These are phyloP conservation scores for Bungarus multicinctus DNA, from an alignment of 2,113 vertebrate species.

Conservation along the genomic window DNA sequence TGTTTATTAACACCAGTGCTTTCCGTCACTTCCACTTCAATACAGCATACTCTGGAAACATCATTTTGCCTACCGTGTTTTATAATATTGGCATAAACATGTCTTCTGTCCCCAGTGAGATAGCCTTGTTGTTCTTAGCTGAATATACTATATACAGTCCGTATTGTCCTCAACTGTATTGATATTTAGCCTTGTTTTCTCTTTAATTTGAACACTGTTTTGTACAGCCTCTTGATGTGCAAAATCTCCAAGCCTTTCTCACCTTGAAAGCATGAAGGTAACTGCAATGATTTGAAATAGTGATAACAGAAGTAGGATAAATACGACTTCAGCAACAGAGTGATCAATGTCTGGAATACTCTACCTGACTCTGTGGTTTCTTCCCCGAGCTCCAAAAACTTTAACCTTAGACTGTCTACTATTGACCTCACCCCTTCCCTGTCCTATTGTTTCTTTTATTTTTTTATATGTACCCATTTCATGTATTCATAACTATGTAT, in stretches of 20 bases:
- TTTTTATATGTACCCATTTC: no score
- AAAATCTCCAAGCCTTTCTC: not conserved
- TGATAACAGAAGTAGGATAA: not conserved
- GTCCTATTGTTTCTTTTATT: no score
- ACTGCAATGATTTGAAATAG: not conserved
- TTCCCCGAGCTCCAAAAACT: no score
- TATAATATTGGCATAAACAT: not conserved
- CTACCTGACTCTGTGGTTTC: no score
- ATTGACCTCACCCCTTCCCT: no score
- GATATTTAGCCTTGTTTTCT: not conserved
- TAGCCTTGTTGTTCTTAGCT: not conserved
- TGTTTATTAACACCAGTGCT: not conserved
- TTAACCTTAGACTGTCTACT: no score
- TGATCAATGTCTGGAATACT: no score
- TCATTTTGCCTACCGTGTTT: not conserved
- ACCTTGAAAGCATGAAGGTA: not conserved
- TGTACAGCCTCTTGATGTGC: not conserved
- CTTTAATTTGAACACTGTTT: not conserved
- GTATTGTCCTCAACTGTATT: not conserved
- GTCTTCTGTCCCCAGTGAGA: not conserved
- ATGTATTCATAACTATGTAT: no score
- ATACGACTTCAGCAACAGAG: no score
- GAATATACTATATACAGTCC: not conserved
- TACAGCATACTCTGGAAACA: not conserved
- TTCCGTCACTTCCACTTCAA: not conserved